Percentiles rank a stretch among this genome's conserved stretches.
phyloP scores from a whole-genome alignment of 2,888 invertebrate genomes.

The Leptinotarsa peninsularis region DNA sequence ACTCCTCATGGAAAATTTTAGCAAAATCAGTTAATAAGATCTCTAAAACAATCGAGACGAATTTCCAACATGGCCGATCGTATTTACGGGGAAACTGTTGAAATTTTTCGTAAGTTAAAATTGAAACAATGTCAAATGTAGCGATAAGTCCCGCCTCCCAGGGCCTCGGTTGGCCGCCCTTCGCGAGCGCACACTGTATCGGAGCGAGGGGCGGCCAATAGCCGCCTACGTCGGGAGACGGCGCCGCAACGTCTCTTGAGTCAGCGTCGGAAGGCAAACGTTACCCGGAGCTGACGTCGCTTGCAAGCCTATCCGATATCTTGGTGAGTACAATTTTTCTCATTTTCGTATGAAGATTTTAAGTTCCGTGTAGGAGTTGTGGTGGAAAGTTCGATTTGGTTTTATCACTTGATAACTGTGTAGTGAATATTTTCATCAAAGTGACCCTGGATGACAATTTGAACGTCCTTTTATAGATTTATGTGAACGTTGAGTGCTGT shows the following conservation, averaged over 20 bases:
- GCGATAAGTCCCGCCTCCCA: conserved; percentile 47
- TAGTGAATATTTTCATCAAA: background rate
- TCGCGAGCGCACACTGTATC: conserved; percentile 58
- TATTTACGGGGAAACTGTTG: conserved; percentile 47
- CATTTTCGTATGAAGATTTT: conserved; percentile 14
- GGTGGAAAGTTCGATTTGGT: background rate
- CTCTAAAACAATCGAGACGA: conserved; percentile 65
- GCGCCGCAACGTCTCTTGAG: conserved; percentile 67
- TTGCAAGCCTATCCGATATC: conserved; percentile 45
- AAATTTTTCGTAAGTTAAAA: conserved; percentile 54
- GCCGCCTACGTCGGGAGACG: conserved; percentile 50
- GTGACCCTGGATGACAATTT: no score
- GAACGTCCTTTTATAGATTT: background rate
- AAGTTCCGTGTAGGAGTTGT: background rate
- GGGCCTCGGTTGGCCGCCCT: conserved; percentile 49
- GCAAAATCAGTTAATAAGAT: conserved; percentile 66
- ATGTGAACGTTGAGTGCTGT: background rate
- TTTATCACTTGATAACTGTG: background rate
- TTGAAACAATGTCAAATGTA: conserved; percentile 63
- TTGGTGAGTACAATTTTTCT: conserved; percentile 40
- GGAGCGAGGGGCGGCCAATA: conserved; percentile 50
- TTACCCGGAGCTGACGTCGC: conserved; percentile 57
- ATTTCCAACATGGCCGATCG: conserved; percentile 66
- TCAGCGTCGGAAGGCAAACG: conserved; percentile 64
- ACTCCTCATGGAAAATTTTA: conserved; percentile 46